Percentiles rank a stretch among this genome's conserved stretches.
These are phyloP conservation scores for Albula goreensis DNA, from an alignment of 2,113 vertebrate genomes.

Conservation along the genomic window DNA sequence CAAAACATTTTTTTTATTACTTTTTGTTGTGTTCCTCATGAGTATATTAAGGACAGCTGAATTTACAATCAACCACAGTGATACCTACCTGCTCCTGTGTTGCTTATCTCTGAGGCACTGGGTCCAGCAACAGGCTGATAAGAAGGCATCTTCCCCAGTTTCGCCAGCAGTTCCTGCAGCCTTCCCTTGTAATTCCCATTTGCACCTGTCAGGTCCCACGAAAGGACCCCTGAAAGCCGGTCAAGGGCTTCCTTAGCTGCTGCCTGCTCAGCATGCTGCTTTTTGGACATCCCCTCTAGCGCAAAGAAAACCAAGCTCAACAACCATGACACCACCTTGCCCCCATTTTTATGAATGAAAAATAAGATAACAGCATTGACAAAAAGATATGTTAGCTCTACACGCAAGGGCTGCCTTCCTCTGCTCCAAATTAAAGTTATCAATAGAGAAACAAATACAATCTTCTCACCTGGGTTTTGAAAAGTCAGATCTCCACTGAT, in stretches of 20 bases:
- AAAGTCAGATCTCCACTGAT: not conserved
- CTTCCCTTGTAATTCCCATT: slow-evolving; percentile 32
- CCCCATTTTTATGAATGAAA: not conserved
- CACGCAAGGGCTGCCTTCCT: not conserved
- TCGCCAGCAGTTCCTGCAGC: slow-evolving; percentile 20
- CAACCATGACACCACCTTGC: not conserved
- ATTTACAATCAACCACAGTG: not conserved
- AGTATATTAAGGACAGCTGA: not conserved
- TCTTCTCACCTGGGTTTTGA: slow-evolving; percentile 6
- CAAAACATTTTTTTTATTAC: not conserved
- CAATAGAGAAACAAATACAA: not conserved
- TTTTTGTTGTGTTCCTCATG: not conserved
- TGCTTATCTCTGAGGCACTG: not conserved
- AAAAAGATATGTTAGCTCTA: not conserved
- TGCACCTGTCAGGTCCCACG: not conserved
- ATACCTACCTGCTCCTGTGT: slow-evolving; percentile 6
- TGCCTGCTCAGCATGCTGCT: slow-evolving; percentile 25
- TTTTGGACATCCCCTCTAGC: slow-evolving; percentile 16
- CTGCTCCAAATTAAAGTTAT: not conserved
- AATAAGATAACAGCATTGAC: not conserved
- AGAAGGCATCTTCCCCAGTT: not conserved
- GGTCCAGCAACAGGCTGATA: not conserved
- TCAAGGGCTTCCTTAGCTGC: slow-evolving; percentile 32
- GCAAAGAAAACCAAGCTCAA: not conserved
- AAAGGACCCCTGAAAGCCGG: slow-evolving; percentile 18